Conservation (phyloP, 1,140 invertebrate species). For the Drosophila azteca region DNA sequence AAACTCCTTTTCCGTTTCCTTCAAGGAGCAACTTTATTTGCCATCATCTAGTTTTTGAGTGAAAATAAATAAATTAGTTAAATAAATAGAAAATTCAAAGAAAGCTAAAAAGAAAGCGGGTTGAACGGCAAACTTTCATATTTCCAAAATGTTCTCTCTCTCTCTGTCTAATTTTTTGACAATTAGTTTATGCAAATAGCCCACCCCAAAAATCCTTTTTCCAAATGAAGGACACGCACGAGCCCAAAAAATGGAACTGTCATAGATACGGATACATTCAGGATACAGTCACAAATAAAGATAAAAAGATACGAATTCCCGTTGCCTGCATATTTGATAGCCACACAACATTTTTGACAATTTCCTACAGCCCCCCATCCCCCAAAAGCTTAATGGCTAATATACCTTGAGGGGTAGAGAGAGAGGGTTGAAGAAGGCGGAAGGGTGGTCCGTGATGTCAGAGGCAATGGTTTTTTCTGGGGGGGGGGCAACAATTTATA, state of each 20-base stretch:
- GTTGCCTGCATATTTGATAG: conserved; percentile 73
- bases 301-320: conserved; percentile 48
- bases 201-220: conserved; percentile 28
- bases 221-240: conserved; percentile 63
- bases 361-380: conserved; percentile 16
- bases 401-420: conserved; percentile 2
- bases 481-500: conserved; percentile 49
- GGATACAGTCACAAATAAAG: conserved; percentile 17
- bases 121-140: conserved; percentile 6
- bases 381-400: conserved; percentile 54
- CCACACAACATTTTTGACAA: conserved; percentile 65
- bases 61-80: conserved; percentile 68
- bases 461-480: conserved; percentile 62
- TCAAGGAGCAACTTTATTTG: conserved; percentile 18
- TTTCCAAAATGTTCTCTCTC: conserved; percentile 28
- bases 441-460: conserved; percentile 20
- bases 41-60: conserved; percentile 33
- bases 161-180: conserved; percentile 34
- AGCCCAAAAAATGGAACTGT: conserved; percentile 18
- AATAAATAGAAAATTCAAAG: conserved; percentile 34
- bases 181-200: conserved; percentile 75
- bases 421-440: not conserved
- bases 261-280: too few species aligned
- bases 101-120: too few species aligned
- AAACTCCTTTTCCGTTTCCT: not conserved